phyloP scores from a whole-genome alignment of 2,888 invertebrate species.

The Nomada ferruginata region DNA sequence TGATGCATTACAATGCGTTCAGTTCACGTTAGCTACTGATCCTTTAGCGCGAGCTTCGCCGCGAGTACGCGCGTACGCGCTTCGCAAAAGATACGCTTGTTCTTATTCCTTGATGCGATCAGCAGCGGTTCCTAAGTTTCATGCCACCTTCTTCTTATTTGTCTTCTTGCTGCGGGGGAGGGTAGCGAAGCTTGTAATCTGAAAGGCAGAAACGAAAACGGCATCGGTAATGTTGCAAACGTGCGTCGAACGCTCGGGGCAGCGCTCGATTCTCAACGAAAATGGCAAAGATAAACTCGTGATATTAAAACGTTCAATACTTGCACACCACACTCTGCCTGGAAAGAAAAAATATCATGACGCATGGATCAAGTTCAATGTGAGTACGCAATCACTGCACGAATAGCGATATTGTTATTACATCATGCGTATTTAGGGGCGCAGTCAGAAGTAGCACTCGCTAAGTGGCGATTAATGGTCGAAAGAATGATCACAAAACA shows the following conservation, averaged over 20 bases:
- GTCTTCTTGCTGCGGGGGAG: slow-evolving; percentile 90
- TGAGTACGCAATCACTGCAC: too few relatives aligned
- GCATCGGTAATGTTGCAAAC: neutral
- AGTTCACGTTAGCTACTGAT: slow-evolving; percentile 60
- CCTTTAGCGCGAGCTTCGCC: slow-evolving; percentile 14
- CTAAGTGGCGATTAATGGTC: slow-evolving; percentile 33
- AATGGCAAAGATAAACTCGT: neutral
- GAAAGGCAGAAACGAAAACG: slow-evolving; percentile 83
- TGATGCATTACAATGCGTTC: slow-evolving; percentile 22
- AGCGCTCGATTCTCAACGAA: slow-evolving; percentile 3
- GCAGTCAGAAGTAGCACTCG: slow-evolving; percentile 8
- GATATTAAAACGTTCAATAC: neutral
- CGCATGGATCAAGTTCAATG: neutral
- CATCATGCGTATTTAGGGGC: slow-evolving; percentile 33
- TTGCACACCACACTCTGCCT: slow-evolving; percentile 19
- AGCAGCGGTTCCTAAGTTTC: slow-evolving; percentile 76
- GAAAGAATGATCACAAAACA: slow-evolving; percentile 60
- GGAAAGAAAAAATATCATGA: neutral
- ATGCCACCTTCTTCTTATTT: slow-evolving; percentile 88
- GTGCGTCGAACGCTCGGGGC: neutral
- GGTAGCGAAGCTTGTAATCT: slow-evolving; percentile 90
- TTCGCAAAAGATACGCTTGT: slow-evolving; percentile 44
- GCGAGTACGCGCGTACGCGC: slow-evolving; percentile 20
- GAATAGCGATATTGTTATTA: slow-evolving; percentile 5
- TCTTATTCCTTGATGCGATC: slow-evolving; percentile 79